Evolutionary conservation across 2,113 vertebrate species (phyloP).

Genomic region (Chloropsis cyanopogon): DNA sequence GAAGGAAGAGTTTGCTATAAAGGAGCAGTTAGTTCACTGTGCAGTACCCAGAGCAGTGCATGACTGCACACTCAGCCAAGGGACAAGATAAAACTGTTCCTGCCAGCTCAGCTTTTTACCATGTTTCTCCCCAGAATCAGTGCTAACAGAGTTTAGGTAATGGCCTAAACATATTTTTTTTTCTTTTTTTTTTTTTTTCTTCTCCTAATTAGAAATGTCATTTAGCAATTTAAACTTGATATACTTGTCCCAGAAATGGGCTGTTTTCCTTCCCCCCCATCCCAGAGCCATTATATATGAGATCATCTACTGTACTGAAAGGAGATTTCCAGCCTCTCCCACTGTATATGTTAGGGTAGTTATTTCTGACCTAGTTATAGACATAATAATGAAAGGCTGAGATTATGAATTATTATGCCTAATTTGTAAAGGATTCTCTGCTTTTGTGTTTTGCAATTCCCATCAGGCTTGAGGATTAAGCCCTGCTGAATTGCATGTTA

Average conservation of each 20-base stretch:
- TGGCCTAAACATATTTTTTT: neutral
- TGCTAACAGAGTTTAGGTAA: neutral
- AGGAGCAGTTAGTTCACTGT: neutral
- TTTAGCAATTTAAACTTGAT: neutral
- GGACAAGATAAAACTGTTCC: neutral
- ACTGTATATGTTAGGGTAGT: neutral
- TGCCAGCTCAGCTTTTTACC: neutral
- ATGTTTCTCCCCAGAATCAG: neutral
- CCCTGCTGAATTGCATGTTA: conserved; percentile 18
- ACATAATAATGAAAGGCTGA: conserved; percentile 25
- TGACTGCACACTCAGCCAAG: neutral
- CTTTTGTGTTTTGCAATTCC: conserved; percentile 51
- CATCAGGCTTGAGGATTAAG: conserved; percentile 35
- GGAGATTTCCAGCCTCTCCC: neutral
- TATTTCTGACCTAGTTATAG: conserved; percentile 53
- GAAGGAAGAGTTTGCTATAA: neutral
- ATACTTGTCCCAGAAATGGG: neutral
- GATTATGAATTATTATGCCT: conserved; percentile 56
- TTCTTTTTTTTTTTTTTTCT: no score
- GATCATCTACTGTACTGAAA: neutral
- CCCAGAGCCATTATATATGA: neutral
- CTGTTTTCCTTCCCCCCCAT: neutral
- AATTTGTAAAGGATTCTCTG: conserved; percentile 61
- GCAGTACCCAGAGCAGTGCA: neutral
- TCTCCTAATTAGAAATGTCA: neutral